phyloP scores from a whole-genome alignment of 2,797 vertebrate genomes.

The Pseudotriccus pelzelni region DNA sequence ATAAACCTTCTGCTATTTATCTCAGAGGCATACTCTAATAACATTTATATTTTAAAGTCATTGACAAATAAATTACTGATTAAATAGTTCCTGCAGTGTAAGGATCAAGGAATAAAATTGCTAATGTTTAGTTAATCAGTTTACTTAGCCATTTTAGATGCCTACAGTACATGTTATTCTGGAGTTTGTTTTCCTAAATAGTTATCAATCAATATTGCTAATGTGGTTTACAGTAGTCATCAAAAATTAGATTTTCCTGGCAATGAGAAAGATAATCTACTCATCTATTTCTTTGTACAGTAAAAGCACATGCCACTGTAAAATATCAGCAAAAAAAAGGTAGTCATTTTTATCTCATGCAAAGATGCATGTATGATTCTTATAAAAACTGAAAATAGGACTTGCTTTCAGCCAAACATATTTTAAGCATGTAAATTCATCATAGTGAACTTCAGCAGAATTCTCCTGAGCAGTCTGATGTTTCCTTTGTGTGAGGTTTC shows the following conservation, averaged over 20 bases:
- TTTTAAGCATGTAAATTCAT: background rate
- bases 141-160: background rate
- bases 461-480: background rate
- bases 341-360: background rate
- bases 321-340: background rate
- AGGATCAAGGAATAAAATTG: background rate
- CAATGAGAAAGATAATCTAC: background rate
- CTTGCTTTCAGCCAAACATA: background rate
- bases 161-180: background rate
- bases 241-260: background rate
- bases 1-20: background rate
- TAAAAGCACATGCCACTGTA: background rate
- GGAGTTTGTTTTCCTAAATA: background rate
- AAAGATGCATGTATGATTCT: background rate
- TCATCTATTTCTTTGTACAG: background rate
- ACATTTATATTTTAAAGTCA: background rate
- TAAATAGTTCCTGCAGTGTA: background rate
- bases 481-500: background rate
- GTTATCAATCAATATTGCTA: background rate
- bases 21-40: background rate
- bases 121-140: background rate
- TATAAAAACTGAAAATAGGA: background rate
- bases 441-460: background rate
- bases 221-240: background rate
- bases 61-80: background rate